phyloP scores from a whole-genome alignment of 2,113 vertebrate genomes.

The Anarrhichthys ocellatus region DNA sequence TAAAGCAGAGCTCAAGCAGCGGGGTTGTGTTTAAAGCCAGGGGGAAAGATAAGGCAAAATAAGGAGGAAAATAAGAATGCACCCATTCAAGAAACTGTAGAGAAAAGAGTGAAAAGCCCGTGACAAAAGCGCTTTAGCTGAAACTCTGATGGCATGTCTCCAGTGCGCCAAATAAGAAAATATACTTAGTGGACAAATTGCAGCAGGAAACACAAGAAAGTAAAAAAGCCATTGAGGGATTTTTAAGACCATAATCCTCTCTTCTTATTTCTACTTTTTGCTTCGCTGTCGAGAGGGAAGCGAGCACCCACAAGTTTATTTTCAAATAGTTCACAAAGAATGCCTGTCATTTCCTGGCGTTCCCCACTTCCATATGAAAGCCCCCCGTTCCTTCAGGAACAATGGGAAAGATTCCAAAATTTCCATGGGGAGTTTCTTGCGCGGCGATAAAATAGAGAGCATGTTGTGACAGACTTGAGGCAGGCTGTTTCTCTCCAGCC shows the following conservation, averaged over 20 bases:
- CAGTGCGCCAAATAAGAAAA: slow-evolving; percentile 48
- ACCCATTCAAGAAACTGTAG: slow-evolving; percentile 46
- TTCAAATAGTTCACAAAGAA: slow-evolving; percentile 86
- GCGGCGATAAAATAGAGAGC: slow-evolving; percentile 63
- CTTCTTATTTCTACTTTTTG: slow-evolving; percentile 70
- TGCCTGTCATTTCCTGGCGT: slow-evolving; percentile 88
- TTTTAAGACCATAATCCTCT: slow-evolving; percentile 63
- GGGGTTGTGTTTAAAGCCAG: slow-evolving; percentile 60
- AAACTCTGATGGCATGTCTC: slow-evolving; percentile 56
- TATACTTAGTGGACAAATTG: slow-evolving; percentile 57
- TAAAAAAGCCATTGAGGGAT: slow-evolving; percentile 46
- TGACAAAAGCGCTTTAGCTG: slow-evolving; percentile 56
- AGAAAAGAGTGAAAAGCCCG: slow-evolving; percentile 52
- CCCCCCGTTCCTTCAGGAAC: slow-evolving; percentile 75
- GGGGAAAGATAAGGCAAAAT: slow-evolving; percentile 68
- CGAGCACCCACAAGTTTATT: slow-evolving; percentile 83
- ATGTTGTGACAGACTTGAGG: slow-evolving; percentile 68
- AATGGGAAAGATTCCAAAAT: slow-evolving; percentile 80
- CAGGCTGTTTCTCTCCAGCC: slow-evolving; percentile 58
- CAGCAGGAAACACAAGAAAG: slow-evolving; percentile 51
- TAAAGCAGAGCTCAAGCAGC: slow-evolving; percentile 68
- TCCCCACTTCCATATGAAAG: slow-evolving; percentile 82
- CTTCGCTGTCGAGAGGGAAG: slow-evolving; percentile 72
- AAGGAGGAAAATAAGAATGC: slow-evolving; percentile 57
- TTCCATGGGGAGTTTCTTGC: slow-evolving; percentile 73